Conservation (phyloP, 2,888 invertebrate species). For the Hyalella azteca region DNA sequence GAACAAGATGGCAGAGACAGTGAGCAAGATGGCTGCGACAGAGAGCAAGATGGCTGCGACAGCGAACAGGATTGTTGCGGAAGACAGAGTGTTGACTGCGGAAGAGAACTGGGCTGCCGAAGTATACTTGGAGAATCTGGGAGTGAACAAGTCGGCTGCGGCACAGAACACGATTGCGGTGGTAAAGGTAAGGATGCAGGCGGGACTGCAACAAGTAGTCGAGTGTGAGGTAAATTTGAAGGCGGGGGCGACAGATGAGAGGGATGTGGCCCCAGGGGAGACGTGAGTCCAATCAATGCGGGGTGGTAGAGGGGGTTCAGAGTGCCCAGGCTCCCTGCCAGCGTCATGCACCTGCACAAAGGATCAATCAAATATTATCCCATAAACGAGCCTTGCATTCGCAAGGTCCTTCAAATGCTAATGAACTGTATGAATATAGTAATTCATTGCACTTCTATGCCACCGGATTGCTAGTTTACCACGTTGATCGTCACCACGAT, state of each 20-base stretch:
- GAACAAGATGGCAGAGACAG: neutral
- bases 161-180: neutral
- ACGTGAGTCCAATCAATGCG: slow-evolving; percentile 50
- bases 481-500: no score
- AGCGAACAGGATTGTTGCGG: neutral
- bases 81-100: neutral
- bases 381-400: no score
- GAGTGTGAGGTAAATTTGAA: neutral
- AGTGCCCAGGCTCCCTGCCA: slow-evolving; percentile 52
- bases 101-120: neutral
- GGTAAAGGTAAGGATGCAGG: neutral
- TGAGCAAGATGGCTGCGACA: neutral
- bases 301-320: slow-evolving; percentile 55
- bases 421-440: no score
- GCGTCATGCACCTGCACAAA: slow-evolving; percentile 52
- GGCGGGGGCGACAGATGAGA: slow-evolving; percentile 22
- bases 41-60: neutral
- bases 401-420: no score
- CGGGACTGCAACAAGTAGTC: neutral
- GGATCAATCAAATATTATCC: no score
- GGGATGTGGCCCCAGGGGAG: neutral
- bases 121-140: neutral
- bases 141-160: slow-evolving; percentile 1
- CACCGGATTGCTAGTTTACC: no score
- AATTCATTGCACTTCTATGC: no score